Base-by-base conservation (phyloP, 2,797 vertebrate species). In the Cirrhinus mrigala region DNA sequence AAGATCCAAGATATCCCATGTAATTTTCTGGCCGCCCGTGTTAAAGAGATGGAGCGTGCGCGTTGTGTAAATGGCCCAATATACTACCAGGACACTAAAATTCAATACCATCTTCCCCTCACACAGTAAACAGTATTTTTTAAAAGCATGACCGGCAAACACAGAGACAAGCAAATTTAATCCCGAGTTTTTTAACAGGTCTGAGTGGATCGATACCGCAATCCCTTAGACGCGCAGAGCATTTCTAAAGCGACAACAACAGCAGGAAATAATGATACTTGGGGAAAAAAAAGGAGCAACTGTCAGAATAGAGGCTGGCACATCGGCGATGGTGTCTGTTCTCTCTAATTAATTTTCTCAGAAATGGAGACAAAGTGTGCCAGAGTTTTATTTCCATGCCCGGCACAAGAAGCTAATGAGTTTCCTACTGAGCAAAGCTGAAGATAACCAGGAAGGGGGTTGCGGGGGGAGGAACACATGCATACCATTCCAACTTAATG, bases 341-440 rank as follows among this genome's bases (percentile, higher is more conserved):
- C 85, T 84, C 82, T 88, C 90, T 90, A 91, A 91, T 90, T 90
- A 88, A 91, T 90, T 90, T 90, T 86, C 85, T 89, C 84, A 85
- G 86, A 90, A 90, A 89, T 89, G 87, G 87, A 90, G 88, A 89
- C 90, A 90, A 89, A 91, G 87, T 88, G 84, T 87, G 88, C 85
- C 84, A 82, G 87, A 88, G 84, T 90, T 90, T 89, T 90, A 89
- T 89, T 90, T 90, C 89, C 88, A 85, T 85, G 85, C 86, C 82
- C 85, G 76, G 88, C 79, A 64, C 83, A 85, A 88, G 87, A 84
- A 90, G 88, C 90, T 90, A 89, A 90, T 90, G 89, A 90, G 89
- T 89, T 91, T 91, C 88, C 87, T 71, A 88, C 89, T 73, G 90
- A 90, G 89, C 84, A 89, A 90, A 86, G 85, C 87, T 87, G 87